These are phyloP conservation scores for Argyrosomus regius DNA, from an alignment of 2,797 vertebrate genomes.

Conservation along the genomic window DNA sequence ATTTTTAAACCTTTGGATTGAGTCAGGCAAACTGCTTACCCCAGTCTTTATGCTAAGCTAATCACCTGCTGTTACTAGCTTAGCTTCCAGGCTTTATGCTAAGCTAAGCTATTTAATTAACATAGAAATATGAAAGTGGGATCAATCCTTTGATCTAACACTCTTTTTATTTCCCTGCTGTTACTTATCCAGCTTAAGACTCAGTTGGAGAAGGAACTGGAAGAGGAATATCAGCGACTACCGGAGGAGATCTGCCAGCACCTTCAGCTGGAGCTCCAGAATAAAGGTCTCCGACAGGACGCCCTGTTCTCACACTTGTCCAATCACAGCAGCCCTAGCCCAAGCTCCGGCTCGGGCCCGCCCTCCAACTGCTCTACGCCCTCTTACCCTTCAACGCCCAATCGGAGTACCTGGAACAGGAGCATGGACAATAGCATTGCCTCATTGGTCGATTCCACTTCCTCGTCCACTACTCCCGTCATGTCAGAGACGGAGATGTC, in stretches of 20 bases:
- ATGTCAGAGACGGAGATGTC: constrained; percentile 79
- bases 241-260: constrained; percentile 86
- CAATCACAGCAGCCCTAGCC: constrained; percentile 81
- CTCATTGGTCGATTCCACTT: constrained; percentile 77
- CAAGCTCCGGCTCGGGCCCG: constrained; percentile 79
- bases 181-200: constrained; percentile 76
- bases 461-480: constrained; percentile 77
- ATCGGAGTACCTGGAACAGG: constrained; percentile 66
- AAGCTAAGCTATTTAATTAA: not conserved
- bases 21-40: not conserved
- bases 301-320: constrained; percentile 72
- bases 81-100: not conserved
- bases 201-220: constrained; percentile 80
- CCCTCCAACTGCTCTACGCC: constrained; percentile 88
- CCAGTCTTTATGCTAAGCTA: not conserved
- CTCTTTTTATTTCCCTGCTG: too few species aligned
- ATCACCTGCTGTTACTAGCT: not conserved
- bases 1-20: not conserved
- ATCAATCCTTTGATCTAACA: not conserved
- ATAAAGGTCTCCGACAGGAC: constrained; percentile 76
- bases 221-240: constrained; percentile 79
- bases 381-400: constrained; percentile 76
- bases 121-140: not conserved
- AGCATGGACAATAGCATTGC: constrained; percentile 80
- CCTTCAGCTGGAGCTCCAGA: constrained; percentile 84